Percentiles rank a stretch among this genome's conserved stretches.
Conservation (phyloP, 2,888 invertebrate genomes). For the Mycalesis mineus region DNA sequence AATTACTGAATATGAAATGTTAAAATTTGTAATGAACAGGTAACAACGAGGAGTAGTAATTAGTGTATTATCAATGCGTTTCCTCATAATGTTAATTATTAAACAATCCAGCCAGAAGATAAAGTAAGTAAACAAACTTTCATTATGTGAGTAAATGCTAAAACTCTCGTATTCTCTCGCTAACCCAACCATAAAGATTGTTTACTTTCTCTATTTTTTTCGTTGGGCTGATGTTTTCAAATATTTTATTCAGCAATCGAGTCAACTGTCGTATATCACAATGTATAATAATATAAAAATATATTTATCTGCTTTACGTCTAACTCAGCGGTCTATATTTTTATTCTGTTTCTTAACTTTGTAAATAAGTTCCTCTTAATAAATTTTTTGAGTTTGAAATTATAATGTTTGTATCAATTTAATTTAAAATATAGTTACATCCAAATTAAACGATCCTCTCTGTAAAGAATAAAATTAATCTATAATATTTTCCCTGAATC, state of each 20-base stretch:
- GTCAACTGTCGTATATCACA: constrained; percentile 53
- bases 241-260: constrained; percentile 46
- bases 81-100: no score
- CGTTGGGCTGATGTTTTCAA: no score
- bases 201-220: constrained; percentile 3
- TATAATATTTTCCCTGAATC: background rate
- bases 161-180: background rate
- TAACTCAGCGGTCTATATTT: constrained; percentile 60
- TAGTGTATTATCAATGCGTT: no score
- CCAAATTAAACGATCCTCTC: background rate
- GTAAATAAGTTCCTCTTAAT: background rate
- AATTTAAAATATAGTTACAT: background rate
- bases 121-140: no score
- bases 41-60: no score
- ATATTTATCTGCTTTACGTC: constrained; percentile 72
- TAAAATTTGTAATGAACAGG: background rate
- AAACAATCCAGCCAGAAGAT: no score
- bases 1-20: constrained; percentile 41
- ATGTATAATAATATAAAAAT: constrained; percentile 37
- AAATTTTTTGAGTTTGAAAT: constrained; percentile 1
- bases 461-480: background rate
- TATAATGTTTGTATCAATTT: background rate
- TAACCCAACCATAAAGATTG: background rate
- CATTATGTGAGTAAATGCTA: no score
- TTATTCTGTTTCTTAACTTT: constrained; percentile 49